Percentiles rank a stretch among this genome's conserved stretches.
Conservation (phyloP, 2,888 invertebrate genomes). For the Cyaniris semiargus region DNA sequence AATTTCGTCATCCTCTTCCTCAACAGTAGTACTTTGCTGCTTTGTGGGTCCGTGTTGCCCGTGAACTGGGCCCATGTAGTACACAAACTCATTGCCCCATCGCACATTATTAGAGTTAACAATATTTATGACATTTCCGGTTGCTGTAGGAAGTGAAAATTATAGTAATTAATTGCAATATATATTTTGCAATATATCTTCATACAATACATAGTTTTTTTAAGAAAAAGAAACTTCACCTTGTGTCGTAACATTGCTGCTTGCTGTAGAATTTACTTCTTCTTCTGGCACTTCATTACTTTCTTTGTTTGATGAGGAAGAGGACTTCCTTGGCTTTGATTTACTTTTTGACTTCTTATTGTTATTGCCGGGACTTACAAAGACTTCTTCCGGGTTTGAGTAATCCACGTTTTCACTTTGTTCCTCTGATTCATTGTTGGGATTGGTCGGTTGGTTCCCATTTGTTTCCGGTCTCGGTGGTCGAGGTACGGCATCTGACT, state of each 20-base stretch:
- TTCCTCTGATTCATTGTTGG: conserved; percentile 41
- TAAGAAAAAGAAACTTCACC: conserved; percentile 47
- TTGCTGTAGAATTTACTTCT: conserved; percentile 44
- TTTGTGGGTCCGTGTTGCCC: conserved; percentile 42
- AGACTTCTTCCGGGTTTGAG: conserved; percentile 54
- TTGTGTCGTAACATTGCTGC: conserved; percentile 64
- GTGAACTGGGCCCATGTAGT: conserved; percentile 60
- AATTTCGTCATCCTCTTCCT: conserved; percentile 52
- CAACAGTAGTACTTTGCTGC: conserved; percentile 26
- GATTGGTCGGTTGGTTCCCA: conserved; percentile 36
- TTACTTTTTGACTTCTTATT: conserved; percentile 51
- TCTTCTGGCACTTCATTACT: conserved; percentile 40
- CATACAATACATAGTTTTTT: not conserved
- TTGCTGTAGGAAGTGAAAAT: conserved; percentile 53
- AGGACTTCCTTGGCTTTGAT: conserved; percentile 51
- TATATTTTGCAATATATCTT: conserved; percentile 23
- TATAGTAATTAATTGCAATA: conserved; percentile 30
- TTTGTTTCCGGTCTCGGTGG: conserved; percentile 60
- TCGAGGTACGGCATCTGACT: conserved; percentile 76
- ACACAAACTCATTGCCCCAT: conserved; percentile 66
- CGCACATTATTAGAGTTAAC: conserved; percentile 68
- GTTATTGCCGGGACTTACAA: conserved; percentile 52
- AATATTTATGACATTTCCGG: conserved; percentile 75
- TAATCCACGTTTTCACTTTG: conserved; percentile 49
- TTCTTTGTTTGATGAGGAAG: conserved; percentile 40